Evolutionary conservation across 1,140 invertebrate species (phyloP), one percentile per base, ranked within the genome.

Genomic region (Pissodes strobi): DNA sequence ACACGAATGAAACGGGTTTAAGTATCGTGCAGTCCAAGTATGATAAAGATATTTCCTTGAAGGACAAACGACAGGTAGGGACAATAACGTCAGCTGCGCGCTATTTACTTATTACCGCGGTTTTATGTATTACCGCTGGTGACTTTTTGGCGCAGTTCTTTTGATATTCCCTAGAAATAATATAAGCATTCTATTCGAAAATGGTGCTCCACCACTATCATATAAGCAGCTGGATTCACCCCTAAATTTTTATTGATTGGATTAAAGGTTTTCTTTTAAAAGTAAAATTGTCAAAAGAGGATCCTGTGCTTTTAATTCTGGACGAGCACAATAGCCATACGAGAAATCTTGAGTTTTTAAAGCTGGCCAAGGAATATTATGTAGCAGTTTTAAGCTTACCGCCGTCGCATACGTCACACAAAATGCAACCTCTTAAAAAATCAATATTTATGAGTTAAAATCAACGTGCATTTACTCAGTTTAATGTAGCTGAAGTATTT

Each of bases 121-220:
- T 69, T 51, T 17, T 22, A 13, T 25, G 60, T n/a, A 78, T 77
- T 74, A 79, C 68, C 55, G 75, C 73, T 10, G 63, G 48, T 21
- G 74, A 75, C 5, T 58, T 62, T 43, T 78, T 75, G 72, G 52
- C 78, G 2, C 74, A 74, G 37, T 72, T 73, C 22, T 61, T 76
- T 53, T 78, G 6, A 75, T 78, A 51, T 78, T 74, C 68, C 73
- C n/a, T n/a, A n/a, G n/a, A n/a, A n/a, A n/a, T n/a, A n/a, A n/a
- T n/a, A n/a, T n/a, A n/a, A n/a, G n/a, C n/a, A n/a, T n/a, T n/a
- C n/a, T n/a, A n/a, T n/a, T n/a, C n/a, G n/a, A n/a, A n/a, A n/a
- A n/a, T n/a, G n/a, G n/a, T n/a, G n/a, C n/a, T n/a, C n/a, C n/a
- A n/a, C n/a, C n/a, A n/a, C n/a, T n/a, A n/a, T n/a, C 76, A 79